phyloP scores from a whole-genome alignment of 2,888 invertebrate species.

The Plusia festucae region DNA sequence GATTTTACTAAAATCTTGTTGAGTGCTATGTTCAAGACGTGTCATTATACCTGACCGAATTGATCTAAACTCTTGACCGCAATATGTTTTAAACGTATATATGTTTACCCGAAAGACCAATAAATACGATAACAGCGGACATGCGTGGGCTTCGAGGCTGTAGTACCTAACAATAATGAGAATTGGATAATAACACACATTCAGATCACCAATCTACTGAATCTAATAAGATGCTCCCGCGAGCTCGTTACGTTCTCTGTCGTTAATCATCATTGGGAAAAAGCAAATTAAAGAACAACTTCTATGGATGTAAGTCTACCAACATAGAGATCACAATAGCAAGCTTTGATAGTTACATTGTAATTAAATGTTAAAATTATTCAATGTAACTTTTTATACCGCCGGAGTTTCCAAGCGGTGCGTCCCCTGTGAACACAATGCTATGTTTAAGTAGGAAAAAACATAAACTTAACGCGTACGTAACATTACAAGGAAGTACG shows the following conservation, averaged over 20 bases:
- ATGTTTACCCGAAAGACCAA: background rate
- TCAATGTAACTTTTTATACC: background rate
- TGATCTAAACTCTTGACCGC: too few species aligned
- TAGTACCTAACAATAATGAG: background rate
- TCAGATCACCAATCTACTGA: constrained; percentile 5
- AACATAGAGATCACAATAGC: too few species aligned
- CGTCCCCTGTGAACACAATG: background rate
- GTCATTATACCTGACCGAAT: too few species aligned
- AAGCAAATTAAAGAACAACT: too few species aligned
- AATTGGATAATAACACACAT: background rate
- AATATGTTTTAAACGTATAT: too few species aligned
- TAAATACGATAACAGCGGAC: background rate
- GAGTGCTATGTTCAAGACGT: too few species aligned
- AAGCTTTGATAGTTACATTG: too few species aligned
- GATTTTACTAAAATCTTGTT: too few species aligned
- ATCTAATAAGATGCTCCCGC: constrained; percentile 12
- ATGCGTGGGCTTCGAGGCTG: background rate
- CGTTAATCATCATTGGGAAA: too few species aligned
- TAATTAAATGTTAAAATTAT: too few species aligned
- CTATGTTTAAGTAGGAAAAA: background rate
- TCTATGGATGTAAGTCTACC: too few species aligned
- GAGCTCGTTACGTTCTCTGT: background rate
- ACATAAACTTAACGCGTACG: background rate
- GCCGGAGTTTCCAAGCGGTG: background rate
- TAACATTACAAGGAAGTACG: background rate